Evolutionary conservation across 2,113 vertebrate species (phyloP), one percentile per base, ranked within the genome.

Genomic region (Aleadryas rufinucha): DNA sequence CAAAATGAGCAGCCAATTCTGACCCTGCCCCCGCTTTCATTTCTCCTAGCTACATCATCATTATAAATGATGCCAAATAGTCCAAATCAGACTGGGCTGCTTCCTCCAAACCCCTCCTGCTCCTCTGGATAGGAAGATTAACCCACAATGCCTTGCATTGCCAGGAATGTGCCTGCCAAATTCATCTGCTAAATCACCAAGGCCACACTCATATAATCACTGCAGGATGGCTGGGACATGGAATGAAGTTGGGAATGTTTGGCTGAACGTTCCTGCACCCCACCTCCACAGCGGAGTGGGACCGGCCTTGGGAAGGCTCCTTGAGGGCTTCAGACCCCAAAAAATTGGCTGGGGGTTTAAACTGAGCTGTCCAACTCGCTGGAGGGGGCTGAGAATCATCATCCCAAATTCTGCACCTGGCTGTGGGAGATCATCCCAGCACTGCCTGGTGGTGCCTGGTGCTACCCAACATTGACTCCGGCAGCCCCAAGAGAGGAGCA

Each of bases 41-140:
- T 86, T 94, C 94, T 83, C 77, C 68, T 42, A 39, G 59, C 50
- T 44, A 84, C 20, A 80, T 19, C 72, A 80, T 39, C 17, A 16
- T 64, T 89, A 84, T 49, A 89, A 95, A 89, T 86, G 6, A 79
- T 6, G 69, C n/a, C 76, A 87, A 82, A 84, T 4, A 83, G 37
- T 41, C 90, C 91, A 90, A 68, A 89, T 41, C 76, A 87, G 72
- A 21, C 41, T 27, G 79, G 91, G 86, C 56, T 78, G 89, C 83
- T 63, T 78, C 79, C 74, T 86, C 72, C 76, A 85, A 85, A 78
- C 19, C 70, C 70, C 70, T 60, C 33, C 49, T 50, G 56, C 31
- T 90, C 71, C 70, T 30, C 54, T 56, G 92, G 63, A 86, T 6
- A 33, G 93, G 50, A 37, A 60, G 59, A 95, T 92, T 56, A 91